Evolutionary conservation across 2,888 invertebrate genomes (phyloP).

Genomic region (Pimpla rufipes): DNA sequence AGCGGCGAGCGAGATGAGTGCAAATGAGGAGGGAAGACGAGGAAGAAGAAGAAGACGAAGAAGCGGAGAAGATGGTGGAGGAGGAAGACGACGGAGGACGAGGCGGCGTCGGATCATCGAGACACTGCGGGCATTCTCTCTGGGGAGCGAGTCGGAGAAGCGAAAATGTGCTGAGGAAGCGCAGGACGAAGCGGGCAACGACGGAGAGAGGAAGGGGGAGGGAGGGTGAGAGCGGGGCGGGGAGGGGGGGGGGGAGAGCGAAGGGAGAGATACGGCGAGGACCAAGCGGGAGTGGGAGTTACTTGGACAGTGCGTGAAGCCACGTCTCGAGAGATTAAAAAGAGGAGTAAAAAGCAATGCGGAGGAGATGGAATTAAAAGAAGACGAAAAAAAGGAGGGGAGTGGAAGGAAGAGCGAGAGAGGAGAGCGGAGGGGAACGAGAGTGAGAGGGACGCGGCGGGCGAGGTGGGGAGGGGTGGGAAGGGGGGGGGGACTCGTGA

Average conservation of each 20-base stretch:
- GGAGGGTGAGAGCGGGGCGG: slow-evolving; percentile 8
- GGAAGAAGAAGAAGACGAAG: not conserved
- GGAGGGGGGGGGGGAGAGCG: slow-evolving; percentile 4
- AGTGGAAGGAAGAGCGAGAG: slow-evolving; percentile 40
- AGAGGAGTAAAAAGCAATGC: slow-evolving; percentile 68
- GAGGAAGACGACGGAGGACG: not conserved
- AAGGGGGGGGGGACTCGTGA: slow-evolving; percentile 75
- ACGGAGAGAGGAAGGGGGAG: slow-evolving; percentile 35
- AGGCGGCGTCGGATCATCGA: slow-evolving; percentile 38
- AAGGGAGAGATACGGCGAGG: slow-evolving; percentile 41
- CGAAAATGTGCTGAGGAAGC: slow-evolving; percentile 33
- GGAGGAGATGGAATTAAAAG: slow-evolving; percentile 76
- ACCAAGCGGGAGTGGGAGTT: slow-evolving; percentile 64
- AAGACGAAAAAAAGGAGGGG: slow-evolving; percentile 44
- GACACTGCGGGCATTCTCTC: slow-evolving; percentile 32
- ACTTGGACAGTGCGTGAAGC: slow-evolving; percentile 65
- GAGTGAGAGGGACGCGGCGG: slow-evolving; percentile 22
- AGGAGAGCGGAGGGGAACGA: slow-evolving; percentile 27
- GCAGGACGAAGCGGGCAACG: slow-evolving; percentile 24
- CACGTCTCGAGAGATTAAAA: slow-evolving; percentile 76
- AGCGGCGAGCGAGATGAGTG: slow-evolving; percentile 60
- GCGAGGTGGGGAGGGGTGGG: not conserved
- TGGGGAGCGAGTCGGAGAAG: slow-evolving; percentile 27
- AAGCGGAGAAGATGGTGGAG: not conserved
- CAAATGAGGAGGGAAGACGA: slow-evolving; percentile 55